A percentile compares a stretch with the other conserved stretches of the same genome.
Evolutionary conservation across 2,797 vertebrate species (phyloP).

Genomic region (Avahi laniger): DNA sequence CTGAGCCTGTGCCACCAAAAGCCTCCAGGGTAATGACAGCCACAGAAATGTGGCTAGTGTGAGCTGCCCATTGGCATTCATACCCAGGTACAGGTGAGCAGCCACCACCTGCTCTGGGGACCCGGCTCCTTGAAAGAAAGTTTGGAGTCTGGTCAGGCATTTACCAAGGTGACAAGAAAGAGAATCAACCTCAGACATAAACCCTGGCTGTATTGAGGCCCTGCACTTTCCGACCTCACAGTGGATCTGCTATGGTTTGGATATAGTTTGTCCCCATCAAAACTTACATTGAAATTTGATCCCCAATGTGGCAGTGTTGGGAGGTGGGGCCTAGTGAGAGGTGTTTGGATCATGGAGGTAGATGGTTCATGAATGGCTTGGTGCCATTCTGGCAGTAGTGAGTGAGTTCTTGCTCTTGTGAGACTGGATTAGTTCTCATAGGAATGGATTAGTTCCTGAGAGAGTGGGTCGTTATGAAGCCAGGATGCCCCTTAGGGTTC

Average conservation of each 20-base stretch:
- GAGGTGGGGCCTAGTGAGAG: not conserved
- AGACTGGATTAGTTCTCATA: not conserved
- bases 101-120: not conserved
- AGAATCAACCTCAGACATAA: not conserved
- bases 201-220: not conserved
- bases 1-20: not conserved
- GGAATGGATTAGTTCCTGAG: not conserved
- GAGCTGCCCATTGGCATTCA: not conserved
- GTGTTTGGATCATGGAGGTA: not conserved
- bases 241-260: not conserved
- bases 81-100: not conserved
- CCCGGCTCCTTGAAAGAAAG: not conserved
- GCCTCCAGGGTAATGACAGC: not conserved
- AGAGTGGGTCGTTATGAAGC: not conserved
- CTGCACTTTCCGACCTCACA: not conserved
- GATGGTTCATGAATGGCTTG: not conserved
- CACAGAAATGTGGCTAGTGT: not conserved
- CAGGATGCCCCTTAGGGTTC: not conserved
- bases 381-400: not conserved
- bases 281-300: not conserved
- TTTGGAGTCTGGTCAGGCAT: not conserved
- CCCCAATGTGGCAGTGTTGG: not conserved
- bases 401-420: not conserved
- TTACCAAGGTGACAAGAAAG: not conserved
- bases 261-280: not conserved